Base-by-base conservation (phyloP, 1,140 invertebrate genomes). In the Drosophila saltans region DNA sequence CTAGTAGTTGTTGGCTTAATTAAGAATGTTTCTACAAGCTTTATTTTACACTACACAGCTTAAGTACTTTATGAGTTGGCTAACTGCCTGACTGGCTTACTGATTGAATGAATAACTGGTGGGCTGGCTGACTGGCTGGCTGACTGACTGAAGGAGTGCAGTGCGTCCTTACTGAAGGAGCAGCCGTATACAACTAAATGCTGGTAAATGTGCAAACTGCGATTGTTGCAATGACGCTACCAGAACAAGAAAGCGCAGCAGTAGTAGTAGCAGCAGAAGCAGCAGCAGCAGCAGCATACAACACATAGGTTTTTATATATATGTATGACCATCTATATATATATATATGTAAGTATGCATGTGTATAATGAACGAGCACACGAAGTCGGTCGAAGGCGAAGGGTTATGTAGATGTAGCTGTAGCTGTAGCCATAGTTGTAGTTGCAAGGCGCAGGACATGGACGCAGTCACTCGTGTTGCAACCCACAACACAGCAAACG, bases 141-240 rank as follows among this genome's bases (percentile, higher is more conserved):
- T 58, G 56, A 30, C 65, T 66, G 43, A 65, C 75, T 78, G 48
- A 72, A 73, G 69, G 58, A 62, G 59, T 90, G 81, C 82, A 71
- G 78, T 78, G 83, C 89, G 88, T 90, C 86, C 83, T 91, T 91
- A 80, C 89, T 91, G 83, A 82, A 89, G 89, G 83, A 90, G 74
- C 83, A 68, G 65, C 80, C 88, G 77, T 80, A 80, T 88, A 80
- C 86, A 91, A 90, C 86, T 90, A 78, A 90, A 75, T 78, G 71
- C 77, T 88, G 80, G 71, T 64, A 61, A 76, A 75, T 73, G 74
- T 91, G 89, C 83, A 89, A 89, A 73, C 62, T 80, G 83, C 82
- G 80, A 83, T 82, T 90, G 83, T 82, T 86, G 85, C 88, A 80
- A 80, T 69, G 65, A 72, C 63, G 55, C 61, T 62, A 70, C 65